A percentile compares a stretch with the other conserved stretches of the same genome.
phyloP scores from a whole-genome alignment of 2,113 vertebrate species.

The Dipodomys stephensi region DNA sequence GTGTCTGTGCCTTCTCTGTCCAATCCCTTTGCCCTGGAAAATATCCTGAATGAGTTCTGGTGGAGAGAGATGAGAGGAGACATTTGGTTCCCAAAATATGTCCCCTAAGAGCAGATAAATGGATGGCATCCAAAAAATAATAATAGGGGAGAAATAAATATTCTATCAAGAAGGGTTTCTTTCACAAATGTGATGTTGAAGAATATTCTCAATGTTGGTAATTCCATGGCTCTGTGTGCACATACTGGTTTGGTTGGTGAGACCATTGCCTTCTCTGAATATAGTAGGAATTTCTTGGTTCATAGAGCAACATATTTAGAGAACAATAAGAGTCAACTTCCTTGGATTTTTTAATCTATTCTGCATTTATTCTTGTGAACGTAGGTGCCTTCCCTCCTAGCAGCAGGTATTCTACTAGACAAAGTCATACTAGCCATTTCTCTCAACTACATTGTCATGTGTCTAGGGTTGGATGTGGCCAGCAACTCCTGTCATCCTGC shows the following conservation, averaged over 20 bases:
- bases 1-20: neutral
- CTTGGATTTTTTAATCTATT: neutral
- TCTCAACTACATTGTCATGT: neutral
- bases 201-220: neutral
- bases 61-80: too few relatives aligned
- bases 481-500: neutral
- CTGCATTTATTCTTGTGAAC: too few relatives aligned
- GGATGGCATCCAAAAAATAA: neutral
- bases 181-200: neutral
- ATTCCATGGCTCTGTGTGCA: too few relatives aligned
- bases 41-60: neutral
- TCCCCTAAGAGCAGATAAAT: neutral
- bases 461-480: neutral
- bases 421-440: neutral
- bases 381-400: accelerated
- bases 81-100: too few relatives aligned
- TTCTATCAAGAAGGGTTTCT: neutral
- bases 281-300: too few relatives aligned
- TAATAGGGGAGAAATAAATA: neutral
- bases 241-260: too few relatives aligned
- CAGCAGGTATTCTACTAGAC: too few relatives aligned
- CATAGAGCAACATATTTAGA: too few relatives aligned
- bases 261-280: too few relatives aligned
- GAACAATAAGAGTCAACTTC: too few relatives aligned
- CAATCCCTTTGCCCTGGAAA: accelerated